These are phyloP conservation scores for Percopsis omiscomaycus DNA, from an alignment of 2,797 vertebrate species.

Conservation along the genomic window DNA sequence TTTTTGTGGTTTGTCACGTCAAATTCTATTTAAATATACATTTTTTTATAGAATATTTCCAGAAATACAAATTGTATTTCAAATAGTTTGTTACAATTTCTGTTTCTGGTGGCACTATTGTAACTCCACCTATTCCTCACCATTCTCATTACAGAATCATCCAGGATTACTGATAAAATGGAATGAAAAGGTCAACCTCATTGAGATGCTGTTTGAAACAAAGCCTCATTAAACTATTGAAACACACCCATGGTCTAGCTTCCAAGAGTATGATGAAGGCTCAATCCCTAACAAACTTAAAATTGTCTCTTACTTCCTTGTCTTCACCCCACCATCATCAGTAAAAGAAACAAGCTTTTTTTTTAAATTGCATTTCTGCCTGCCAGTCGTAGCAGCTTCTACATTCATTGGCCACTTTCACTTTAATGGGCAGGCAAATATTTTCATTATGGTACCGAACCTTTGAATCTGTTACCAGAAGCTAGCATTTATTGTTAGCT, in stretches of 20 bases:
- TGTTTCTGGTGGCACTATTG: too few species aligned
- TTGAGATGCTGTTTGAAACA: slow-evolving; percentile 16
- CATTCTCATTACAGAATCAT: slow-evolving; percentile 7
- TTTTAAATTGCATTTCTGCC: background rate
- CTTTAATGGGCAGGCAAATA: background rate
- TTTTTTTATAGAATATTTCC: too few species aligned
- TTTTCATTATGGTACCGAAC: too few species aligned
- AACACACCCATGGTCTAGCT: slow-evolving; percentile 53
- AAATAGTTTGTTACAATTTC: too few species aligned
- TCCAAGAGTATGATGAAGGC: slow-evolving; percentile 56
- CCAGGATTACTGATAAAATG: slow-evolving; percentile 13
- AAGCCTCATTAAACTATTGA: slow-evolving; percentile 57
- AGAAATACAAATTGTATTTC: too few species aligned
- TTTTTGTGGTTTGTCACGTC: background rate
- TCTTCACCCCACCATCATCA: slow-evolving; percentile 6
- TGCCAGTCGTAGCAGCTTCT: slow-evolving; percentile 2
- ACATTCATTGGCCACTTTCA: background rate
- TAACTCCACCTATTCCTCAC: background rate
- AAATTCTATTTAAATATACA: too few species aligned
- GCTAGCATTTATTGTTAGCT: background rate
- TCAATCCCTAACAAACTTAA: slow-evolving; percentile 18
- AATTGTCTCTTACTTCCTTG: slow-evolving; percentile 2
- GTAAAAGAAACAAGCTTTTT: background rate
- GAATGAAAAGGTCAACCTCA: too few species aligned
- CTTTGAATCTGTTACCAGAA: background rate